Base-by-base conservation (phyloP, 2,113 vertebrate genomes). In the Lagopus muta region DNA sequence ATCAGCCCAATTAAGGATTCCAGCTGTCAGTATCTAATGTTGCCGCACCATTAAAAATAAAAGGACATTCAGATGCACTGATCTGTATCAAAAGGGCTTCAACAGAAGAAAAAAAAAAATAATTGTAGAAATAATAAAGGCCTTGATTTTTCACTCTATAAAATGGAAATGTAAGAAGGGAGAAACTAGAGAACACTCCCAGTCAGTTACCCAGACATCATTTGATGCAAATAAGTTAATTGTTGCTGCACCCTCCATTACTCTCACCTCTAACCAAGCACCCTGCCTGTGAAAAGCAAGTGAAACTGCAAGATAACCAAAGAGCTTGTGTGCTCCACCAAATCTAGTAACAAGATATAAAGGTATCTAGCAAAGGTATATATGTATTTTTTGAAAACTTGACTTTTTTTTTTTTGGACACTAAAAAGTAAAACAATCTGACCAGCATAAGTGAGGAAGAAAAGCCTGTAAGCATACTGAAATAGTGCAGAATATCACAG, bases 1-100 rank as follows among this genome's bases (percentile, higher is more conserved):
- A 97, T 97, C 90, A 92, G 93, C 97, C 89, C 97, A 98, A 98
- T 97, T 98, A 97, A 96, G 93, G 95, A 95, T 98, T 97, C 97
- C 97, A 98, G 97, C 94, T 98, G 97, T 97, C 97, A 97, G 91
- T 92, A 82, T 95, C 88, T 85, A 85, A 97, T 70, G 10, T 61
- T 95, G 81, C 76, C 2, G 32, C 81, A 72, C 81, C 95, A 97
- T 96, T 94, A 88, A 90, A 97, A 98, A 97, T 89, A 96, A 96
- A 6, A 57, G 66, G 88, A 96, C 83, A 95, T 93, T 92, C 95
- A 96, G 93, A 97, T 61, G 92, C 96, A 98, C 81, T 98, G 97
- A 98, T 97, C 96, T 98, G 96, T 97, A 96, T 95, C 97, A 87
- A 86, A 98, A 95, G 64, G 19, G 43, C 75, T 98, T 97, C 90